phyloP scores from a whole-genome alignment of 2,797 vertebrate species.

The Sparidentex hasta region DNA sequence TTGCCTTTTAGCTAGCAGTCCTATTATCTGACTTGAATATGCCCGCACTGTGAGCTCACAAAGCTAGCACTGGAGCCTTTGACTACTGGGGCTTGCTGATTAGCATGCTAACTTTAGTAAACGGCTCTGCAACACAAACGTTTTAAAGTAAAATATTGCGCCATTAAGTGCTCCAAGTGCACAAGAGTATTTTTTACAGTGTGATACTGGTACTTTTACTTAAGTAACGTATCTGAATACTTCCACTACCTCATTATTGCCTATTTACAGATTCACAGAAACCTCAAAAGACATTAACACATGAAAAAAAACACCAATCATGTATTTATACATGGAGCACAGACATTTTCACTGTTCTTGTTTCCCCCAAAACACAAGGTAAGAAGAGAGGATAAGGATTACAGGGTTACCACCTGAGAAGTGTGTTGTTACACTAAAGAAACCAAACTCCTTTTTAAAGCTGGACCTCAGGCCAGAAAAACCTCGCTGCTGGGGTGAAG shows the following conservation, averaged over 20 bases:
- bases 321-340: not conserved
- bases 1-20: too few relatives aligned
- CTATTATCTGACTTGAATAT: too few relatives aligned
- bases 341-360: not conserved
- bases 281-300: not conserved
- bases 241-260: not conserved
- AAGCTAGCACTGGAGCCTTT: too few relatives aligned
- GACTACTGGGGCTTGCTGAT: too few relatives aligned
- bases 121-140: too few relatives aligned
- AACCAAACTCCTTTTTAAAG: conserved; percentile 74
- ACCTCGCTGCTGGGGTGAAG: conserved; percentile 25
- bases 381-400: conserved; percentile 40
- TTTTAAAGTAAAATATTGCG: too few relatives aligned
- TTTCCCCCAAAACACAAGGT: conserved; percentile 17
- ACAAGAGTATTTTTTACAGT: too few relatives aligned
- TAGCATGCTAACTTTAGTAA: too few relatives aligned
- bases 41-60: too few relatives aligned
- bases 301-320: not conserved
- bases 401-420: conserved; percentile 44
- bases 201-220: too few relatives aligned
- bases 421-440: conserved; percentile 74
- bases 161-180: too few relatives aligned
- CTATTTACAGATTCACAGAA: not conserved
- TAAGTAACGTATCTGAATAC: too few relatives aligned
- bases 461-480: conserved; percentile 53